Evolutionary conservation across 2,797 vertebrate genomes (phyloP), one percentile per base, ranked within the genome.

Genomic region (Chromis chromis): DNA sequence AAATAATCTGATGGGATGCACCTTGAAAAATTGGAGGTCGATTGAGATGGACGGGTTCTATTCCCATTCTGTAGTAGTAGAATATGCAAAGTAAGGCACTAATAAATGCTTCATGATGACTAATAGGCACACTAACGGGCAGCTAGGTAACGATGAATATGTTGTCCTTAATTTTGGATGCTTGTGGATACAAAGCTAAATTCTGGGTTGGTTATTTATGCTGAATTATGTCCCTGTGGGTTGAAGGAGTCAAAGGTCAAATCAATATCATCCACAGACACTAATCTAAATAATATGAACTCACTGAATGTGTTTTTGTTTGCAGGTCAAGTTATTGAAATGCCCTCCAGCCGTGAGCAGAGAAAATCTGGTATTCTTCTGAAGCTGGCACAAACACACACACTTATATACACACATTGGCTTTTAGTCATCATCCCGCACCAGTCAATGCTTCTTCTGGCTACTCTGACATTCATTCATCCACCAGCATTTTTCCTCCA

Each of bases 401-500:
- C 48, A 64, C 22, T 65, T 39, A 79, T 39, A 79, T 21, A 53
- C 17, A 55, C 31, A 48, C 33, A 7, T 16, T 11, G 16, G 0
- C 31, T 39, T 21, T 33, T 14, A 14, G 27, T 4, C 25, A 25
- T 73, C 61, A 13, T 64, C 44, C 27, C 39, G 10, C 21, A n/a
- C 27, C 16, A n/a, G 22, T 4, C 44, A 61, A 58, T 67, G 12
- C 49, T n/a, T 84, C 61, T 40, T 24, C 50, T 12, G 14, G 12
- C 14, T 25, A 4, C 49, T 59, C 19, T 49, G 16, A 16, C 16
- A 64, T 57, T 70, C 49, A 40, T 19, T 13, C 60, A 74, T 61
- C 70, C 54, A 65, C 9, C 42, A 16, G 24, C 52, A 50, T 54
- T 58, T 65, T 71, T 40, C 52, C 44, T 65, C 55, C 27, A 0